Base-by-base conservation (phyloP, 2,888 invertebrate species). In the Tachina fera region DNA sequence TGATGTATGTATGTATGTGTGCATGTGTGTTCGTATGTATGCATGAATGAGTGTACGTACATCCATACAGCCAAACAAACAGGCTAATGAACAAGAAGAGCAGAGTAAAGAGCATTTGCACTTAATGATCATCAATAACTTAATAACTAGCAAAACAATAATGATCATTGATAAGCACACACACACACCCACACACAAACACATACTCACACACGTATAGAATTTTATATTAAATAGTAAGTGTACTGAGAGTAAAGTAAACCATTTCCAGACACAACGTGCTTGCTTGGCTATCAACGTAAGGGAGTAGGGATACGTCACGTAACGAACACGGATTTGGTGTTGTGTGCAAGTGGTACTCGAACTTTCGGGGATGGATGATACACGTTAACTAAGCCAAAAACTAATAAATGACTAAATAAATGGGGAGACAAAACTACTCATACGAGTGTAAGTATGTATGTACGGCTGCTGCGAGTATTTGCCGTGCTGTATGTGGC, bases 351-450 rank as follows among this genome's bases (percentile, higher is more conserved):
- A 31, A 70, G 22, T 39, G 6, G 45, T 41, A 75, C 68, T 75
- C 75, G 53, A 75, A 83, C 83, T 72, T 61, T 77, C 72, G 77
- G 65, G 77, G 72, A 67, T 83, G 83, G 65, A 67, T 83, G 83
- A 72, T 72, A 74, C 67, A 78, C 83, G 77, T 67, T 72, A 6
- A 78, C 77, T 78, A 83, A 83, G 72, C 58, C 67, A 83, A 70
- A 76, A 82, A 81, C 58, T 81, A 67, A 75, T 41, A 68, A 79
- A 63, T 71, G 70, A 16, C 70, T 53, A 78, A 78, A 71, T 56
- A 71, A 79, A 63, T 56, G 47, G 56, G 56, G 63, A 65, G 53
- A 63, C 16, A 22, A 74, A 68, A 81, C 80, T 74, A 81, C 51
- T 81, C 74, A 51, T 43, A 60, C 31, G 67, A 47, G 19, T 39